Conservation (phyloP, 2,797 vertebrate species). For the Semaprochilodus insignis region DNA sequence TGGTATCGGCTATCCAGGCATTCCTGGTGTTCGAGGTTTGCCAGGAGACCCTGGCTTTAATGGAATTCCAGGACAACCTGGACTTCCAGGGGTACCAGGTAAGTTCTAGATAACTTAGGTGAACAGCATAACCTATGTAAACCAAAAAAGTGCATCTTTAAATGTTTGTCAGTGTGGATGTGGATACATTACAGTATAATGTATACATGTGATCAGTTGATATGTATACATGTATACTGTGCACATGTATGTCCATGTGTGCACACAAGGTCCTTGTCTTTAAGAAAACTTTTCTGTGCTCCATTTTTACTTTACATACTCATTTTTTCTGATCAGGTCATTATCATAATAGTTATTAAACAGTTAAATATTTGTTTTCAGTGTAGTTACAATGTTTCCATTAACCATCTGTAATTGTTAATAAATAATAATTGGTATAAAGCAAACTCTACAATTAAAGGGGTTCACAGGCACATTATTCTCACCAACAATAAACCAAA, state of each 20-base stretch:
- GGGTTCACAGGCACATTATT: neutral
- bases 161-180: slow-evolving; percentile 9
- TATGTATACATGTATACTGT: slow-evolving; percentile 17
- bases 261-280: neutral
- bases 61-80: slow-evolving; percentile 75
- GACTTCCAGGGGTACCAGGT: slow-evolving; percentile 75
- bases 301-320: too few species aligned
- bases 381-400: too few species aligned
- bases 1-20: slow-evolving; percentile 68
- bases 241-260: neutral
- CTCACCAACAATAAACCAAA: neutral
- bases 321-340: too few species aligned
- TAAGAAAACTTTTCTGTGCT: neutral
- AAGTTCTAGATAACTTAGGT: slow-evolving; percentile 51
- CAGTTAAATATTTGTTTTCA: too few species aligned
- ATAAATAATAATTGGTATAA: too few species aligned
- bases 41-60: slow-evolving; percentile 75
- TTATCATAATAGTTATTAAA: too few species aligned
- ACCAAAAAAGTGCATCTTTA: neutral
- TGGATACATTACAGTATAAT: slow-evolving; percentile 15
- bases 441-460: too few species aligned
- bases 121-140: neutral
- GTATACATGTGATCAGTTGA: slow-evolving; percentile 19
- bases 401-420: too few species aligned
- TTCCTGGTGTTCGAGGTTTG: slow-evolving; percentile 70